Evolutionary conservation across 2,797 vertebrate species (phyloP).

Genomic region (Remorina albescens): DNA sequence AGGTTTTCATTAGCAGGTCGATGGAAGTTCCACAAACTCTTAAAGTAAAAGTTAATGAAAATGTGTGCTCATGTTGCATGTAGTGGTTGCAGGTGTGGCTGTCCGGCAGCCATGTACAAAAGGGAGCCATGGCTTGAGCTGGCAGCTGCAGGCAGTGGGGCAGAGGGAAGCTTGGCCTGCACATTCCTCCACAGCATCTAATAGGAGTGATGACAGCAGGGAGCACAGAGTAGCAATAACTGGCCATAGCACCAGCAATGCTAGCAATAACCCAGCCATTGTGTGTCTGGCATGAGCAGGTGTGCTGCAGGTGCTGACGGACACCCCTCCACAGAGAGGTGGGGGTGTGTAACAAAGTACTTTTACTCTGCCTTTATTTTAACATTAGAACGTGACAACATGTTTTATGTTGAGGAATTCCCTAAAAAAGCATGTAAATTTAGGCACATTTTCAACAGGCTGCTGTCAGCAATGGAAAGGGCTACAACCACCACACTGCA

Average conservation of each 20-base stretch:
- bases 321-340: conserved; percentile 33
- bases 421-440: too few species aligned
- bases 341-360: conserved; percentile 13
- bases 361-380: not conserved
- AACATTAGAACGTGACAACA: too few species aligned
- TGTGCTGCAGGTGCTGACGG: conserved; percentile 58
- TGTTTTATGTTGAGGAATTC: not conserved
- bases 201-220: conserved; percentile 78
- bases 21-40: not conserved
- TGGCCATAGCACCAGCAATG: conserved; percentile 25
- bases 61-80: not conserved
- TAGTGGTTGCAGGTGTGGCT: conserved; percentile 58
- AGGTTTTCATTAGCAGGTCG: conserved; percentile 28
- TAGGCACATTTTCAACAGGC: too few species aligned
- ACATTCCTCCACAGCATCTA: conserved; percentile 74
- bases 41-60: conserved; percentile 26
- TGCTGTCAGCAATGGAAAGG: too few species aligned
- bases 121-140: conserved; percentile 56
- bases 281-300: conserved; percentile 70
- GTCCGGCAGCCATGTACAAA: conserved; percentile 48
- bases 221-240: conserved; percentile 49
- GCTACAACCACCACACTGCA: too few species aligned
- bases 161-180: conserved; percentile 52
- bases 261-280: conserved; percentile 67
- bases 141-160: conserved; percentile 45